Percentiles rank a stretch among this genome's conserved stretches.
These are phyloP conservation scores for Bombus waltoni DNA, from an alignment of 1,140 invertebrate genomes.

Conservation along the genomic window DNA sequence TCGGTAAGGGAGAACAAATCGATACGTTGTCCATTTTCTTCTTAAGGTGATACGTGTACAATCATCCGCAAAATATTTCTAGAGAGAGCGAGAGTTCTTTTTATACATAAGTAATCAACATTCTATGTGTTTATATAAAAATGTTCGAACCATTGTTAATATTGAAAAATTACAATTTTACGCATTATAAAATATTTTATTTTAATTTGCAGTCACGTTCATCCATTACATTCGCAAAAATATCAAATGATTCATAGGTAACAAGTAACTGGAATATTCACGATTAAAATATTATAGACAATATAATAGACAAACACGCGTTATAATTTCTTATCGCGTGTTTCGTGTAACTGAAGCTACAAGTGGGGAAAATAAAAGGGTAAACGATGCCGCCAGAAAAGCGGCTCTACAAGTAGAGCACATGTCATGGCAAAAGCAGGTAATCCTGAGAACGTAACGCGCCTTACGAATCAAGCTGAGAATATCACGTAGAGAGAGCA, in stretches of 20 bases:
- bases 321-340: background rate
- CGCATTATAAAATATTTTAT: background rate
- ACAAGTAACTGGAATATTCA: background rate
- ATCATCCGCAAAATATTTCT: conserved; percentile 21
- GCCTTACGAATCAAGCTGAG: conserved; percentile 63
- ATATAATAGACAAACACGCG: background rate
- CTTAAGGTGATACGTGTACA: conserved; percentile 54
- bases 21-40: conserved; percentile 79
- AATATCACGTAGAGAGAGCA: conserved; percentile 55
- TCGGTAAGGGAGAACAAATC: conserved; percentile 73
- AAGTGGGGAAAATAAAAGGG: conserved; percentile 43
- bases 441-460: conserved; percentile 66
- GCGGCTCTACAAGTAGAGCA: conserved; percentile 60
- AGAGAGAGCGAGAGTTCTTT: background rate
- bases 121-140: background rate
- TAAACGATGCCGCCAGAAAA: conserved; percentile 53
- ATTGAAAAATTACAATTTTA: background rate
- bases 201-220: background rate
- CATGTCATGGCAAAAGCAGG: conserved; percentile 59
- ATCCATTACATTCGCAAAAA: background rate
- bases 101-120: background rate
- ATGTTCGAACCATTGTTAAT: background rate
- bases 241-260: background rate
- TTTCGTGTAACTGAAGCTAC: background rate
- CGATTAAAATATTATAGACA: no score